Evolutionary conservation across 2,797 vertebrate genomes (phyloP).

Genomic region (Anguilla megastoma): DNA sequence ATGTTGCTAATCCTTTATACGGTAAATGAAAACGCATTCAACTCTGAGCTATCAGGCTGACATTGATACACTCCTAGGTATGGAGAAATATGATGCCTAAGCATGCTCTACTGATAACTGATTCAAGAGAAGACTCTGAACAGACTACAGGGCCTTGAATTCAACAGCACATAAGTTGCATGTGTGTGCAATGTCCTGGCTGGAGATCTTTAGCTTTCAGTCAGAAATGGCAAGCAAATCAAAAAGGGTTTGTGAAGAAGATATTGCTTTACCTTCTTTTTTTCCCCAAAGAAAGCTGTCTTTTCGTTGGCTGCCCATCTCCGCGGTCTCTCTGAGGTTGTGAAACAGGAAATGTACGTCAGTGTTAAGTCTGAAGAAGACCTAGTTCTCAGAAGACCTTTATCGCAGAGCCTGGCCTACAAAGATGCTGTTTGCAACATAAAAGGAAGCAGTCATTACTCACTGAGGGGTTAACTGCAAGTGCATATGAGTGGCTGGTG

Average conservation of each 20-base stretch:
- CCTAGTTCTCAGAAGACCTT: not conserved
- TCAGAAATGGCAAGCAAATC: not conserved
- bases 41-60: not conserved
- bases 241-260: not conserved
- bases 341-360: constrained; percentile 56
- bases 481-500: not conserved
- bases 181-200: not conserved
- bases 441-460: not conserved
- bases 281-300: constrained; percentile 79
- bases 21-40: not conserved
- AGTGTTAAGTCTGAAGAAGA: constrained; percentile 27
- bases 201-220: not conserved
- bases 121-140: not conserved
- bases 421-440: not conserved
- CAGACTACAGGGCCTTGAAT: not conserved
- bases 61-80: not conserved
- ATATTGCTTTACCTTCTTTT: constrained; percentile 56
- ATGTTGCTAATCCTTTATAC: not conserved
- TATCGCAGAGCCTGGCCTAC: not conserved
- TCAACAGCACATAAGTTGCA: not conserved
- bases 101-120: not conserved
- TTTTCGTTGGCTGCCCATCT: constrained; percentile 69
- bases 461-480: not conserved
- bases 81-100: not conserved
- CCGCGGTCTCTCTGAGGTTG: constrained; percentile 43